A percentile compares a stretch with the other conserved stretches of the same genome.
Conservation (phyloP, 2,888 invertebrate genomes). For the Megalurothrips usitatus region DNA sequence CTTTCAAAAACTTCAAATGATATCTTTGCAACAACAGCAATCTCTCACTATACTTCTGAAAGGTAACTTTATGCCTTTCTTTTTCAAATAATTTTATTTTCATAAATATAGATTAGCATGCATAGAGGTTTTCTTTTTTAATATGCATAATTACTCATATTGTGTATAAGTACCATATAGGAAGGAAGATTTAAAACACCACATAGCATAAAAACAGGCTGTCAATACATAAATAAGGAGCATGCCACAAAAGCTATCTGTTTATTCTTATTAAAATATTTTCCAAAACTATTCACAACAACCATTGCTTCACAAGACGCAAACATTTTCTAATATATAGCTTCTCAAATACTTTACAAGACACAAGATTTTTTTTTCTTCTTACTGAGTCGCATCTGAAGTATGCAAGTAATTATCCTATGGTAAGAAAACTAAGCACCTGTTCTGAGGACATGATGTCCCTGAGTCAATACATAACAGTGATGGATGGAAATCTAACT, state of each 20-base stretch:
- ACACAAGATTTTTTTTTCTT: not conserved
- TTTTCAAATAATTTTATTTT: not conserved
- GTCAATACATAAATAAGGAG: not conserved
- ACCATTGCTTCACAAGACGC: not conserved
- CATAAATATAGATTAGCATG: not conserved
- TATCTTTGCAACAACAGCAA: slow-evolving; percentile 5
- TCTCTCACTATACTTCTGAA: not conserved
- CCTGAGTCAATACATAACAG: not conserved
- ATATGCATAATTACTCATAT: slow-evolving; percentile 15
- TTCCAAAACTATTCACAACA: slow-evolving; percentile 6
- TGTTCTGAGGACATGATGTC: too few relatives aligned
- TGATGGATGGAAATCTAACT: not conserved
- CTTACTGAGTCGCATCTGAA: not conserved
- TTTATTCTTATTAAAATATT: slow-evolving; percentile 19
- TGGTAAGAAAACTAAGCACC: too few relatives aligned
- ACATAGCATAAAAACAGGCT: not conserved
- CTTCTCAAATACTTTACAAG: not conserved
- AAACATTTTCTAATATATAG: not conserved
- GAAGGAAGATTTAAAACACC: not conserved
- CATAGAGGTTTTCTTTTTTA: not conserved
- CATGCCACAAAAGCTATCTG: slow-evolving; percentile 4
- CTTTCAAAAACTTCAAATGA: slow-evolving; percentile 2
- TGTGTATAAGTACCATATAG: not conserved
- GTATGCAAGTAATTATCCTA: too few relatives aligned
- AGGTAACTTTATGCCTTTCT: not conserved